phyloP scores from a whole-genome alignment of 1,140 invertebrate genomes.

The Neotoxoptera formosana region DNA sequence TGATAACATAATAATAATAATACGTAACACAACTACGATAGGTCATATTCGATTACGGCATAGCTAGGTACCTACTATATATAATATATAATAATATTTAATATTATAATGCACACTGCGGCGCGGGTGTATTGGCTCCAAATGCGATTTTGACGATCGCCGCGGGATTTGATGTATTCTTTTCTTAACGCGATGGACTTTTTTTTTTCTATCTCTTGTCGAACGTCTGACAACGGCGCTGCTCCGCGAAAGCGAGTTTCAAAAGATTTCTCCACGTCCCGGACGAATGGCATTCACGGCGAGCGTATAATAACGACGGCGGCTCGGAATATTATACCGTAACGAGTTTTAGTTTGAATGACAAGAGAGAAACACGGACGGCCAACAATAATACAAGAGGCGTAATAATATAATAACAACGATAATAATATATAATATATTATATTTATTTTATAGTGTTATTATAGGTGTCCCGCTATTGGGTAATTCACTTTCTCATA shows the following conservation, averaged over 20 bases:
- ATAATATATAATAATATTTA: not conserved
- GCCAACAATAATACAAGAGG: not conserved
- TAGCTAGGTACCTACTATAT: not conserved
- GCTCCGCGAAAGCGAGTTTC: not conserved
- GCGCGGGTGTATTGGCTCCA: not conserved
- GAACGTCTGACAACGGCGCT: not conserved
- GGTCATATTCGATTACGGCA: not conserved
- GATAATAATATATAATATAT: not conserved
- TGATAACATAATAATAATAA: not conserved
- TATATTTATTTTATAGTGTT: too few species aligned
- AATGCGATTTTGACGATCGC: constrained; percentile 22
- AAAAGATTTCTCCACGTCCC: not conserved
- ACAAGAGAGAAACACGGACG: not conserved
- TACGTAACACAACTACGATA: too few species aligned
- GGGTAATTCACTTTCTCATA: too few species aligned
- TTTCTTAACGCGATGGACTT: not conserved
- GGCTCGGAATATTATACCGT: not conserved
- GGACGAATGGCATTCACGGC: not conserved
- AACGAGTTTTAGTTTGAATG: not conserved
- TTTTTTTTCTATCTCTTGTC: not conserved
- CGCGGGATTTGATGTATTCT: not conserved
- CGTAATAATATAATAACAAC: too few species aligned
- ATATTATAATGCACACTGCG: not conserved
- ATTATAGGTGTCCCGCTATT: not conserved
- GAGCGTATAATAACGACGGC: not conserved